Evolutionary conservation across 2,113 vertebrate genomes (phyloP).

Genomic region (Hystrix brachyura): DNA sequence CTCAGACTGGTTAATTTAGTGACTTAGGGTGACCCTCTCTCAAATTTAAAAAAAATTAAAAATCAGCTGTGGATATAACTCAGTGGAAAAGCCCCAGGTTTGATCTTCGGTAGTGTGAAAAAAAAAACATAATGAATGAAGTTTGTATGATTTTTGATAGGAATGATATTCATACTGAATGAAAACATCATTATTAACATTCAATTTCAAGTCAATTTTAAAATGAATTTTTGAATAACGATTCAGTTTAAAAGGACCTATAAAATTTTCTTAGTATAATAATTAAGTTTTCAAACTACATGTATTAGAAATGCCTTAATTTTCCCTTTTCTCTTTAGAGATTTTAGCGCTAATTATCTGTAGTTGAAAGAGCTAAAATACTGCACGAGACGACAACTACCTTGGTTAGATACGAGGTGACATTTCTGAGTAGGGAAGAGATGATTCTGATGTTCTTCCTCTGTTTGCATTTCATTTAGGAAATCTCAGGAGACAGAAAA

Average conservation of each 20-base stretch:
- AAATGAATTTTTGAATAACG: background rate
- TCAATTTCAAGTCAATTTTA: background rate
- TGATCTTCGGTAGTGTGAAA: background rate
- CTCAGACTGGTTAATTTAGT: background rate
- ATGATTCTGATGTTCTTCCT: background rate
- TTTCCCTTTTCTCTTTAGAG: background rate
- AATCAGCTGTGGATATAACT: background rate
- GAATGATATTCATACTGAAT: background rate
- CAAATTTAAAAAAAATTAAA: background rate
- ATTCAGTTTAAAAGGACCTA: background rate
- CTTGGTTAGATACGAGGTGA: background rate
- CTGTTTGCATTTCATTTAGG: conserved; percentile 39
- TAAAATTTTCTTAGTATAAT: background rate
- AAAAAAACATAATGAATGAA: background rate
- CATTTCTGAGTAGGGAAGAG: background rate
- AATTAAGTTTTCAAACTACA: background rate
- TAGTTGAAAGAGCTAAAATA: background rate
- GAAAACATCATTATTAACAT: background rate
- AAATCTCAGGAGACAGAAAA: conserved; percentile 43
- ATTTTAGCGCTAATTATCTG: background rate
- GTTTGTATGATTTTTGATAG: background rate
- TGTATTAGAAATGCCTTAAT: background rate
- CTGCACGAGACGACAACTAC: background rate
- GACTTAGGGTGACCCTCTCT: background rate
- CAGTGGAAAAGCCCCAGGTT: background rate